Percentiles rank a stretch among this genome's conserved stretches.
phyloP scores from a whole-genome alignment of 1,140 invertebrate species.

The Diplogasteroides magnus region DNA sequence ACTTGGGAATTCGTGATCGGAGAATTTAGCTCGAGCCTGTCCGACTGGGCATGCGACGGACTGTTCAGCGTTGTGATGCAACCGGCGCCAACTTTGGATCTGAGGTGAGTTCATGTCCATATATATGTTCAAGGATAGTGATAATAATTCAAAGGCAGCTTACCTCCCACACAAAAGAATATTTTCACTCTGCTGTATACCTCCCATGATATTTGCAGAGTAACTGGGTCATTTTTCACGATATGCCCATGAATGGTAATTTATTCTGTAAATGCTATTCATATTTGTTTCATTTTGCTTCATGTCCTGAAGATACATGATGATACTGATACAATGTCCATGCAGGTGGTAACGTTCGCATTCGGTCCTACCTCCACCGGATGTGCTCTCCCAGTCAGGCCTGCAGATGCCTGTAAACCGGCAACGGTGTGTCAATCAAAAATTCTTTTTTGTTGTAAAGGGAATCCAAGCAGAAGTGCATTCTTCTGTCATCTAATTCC shows the following conservation, averaged over 20 bases:
- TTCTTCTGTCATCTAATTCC: no score
- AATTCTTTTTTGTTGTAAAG: conserved; percentile 10
- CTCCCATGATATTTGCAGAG: no score
- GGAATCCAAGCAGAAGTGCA: no score
- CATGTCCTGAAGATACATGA: no score
- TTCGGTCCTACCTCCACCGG: conserved; percentile 42
- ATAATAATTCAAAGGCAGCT: conserved; percentile 2
- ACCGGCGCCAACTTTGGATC: conserved; percentile 51
- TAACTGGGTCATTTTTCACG: no score
- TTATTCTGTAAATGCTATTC: no score
- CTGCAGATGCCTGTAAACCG: conserved; percentile 42
- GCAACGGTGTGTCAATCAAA: conserved; percentile 26
- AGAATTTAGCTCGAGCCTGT: neutral
- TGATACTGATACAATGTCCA: neutral
- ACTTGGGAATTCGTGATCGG: no score
- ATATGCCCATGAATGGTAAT: no score
- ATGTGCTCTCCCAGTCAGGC: conserved; percentile 41
- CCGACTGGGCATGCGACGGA: neutral
- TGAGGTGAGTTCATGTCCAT: conserved; percentile 24
- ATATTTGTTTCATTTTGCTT: no score
- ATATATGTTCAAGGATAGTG: conserved; percentile 3
- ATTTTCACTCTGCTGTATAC: no score
- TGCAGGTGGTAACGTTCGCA: conserved; percentile 20
- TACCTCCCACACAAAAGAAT: no score
- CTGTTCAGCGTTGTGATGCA: conserved; percentile 38